Conservation (phyloP, 2,888 invertebrate species). For the Pycnomerus fuliginosus region DNA sequence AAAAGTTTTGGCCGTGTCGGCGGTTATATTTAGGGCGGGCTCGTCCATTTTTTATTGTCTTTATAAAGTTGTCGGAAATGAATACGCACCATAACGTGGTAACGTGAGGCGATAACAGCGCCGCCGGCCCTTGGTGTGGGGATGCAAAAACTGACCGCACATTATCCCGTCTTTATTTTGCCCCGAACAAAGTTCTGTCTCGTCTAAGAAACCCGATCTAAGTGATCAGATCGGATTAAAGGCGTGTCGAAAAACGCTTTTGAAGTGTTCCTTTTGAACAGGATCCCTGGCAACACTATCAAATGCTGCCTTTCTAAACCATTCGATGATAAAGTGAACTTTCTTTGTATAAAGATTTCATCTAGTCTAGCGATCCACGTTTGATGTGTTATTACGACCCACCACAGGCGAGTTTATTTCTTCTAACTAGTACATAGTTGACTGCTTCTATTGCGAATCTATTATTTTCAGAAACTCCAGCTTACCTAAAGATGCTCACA, state of each 20-base stretch:
- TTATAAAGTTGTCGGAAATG: slow-evolving; percentile 25
- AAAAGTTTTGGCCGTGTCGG: slow-evolving; percentile 24
- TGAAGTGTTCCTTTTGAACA: slow-evolving; percentile 37
- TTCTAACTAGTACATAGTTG: no score
- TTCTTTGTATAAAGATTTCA: slow-evolving; percentile 34
- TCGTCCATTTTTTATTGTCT: slow-evolving; percentile 24
- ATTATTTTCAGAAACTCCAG: no score
- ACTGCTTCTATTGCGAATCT: no score
- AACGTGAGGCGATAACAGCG: slow-evolving; percentile 25
- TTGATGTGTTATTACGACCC: no score
- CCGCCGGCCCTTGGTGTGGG: slow-evolving; percentile 10
- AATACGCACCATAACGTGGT: slow-evolving; percentile 22
- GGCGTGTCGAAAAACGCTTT: slow-evolving; percentile 37
- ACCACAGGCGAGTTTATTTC: no score
- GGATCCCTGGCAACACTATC: slow-evolving; percentile 33
- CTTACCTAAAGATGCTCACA: no score
- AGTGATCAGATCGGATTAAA: slow-evolving; percentile 40
- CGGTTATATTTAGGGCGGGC: slow-evolving; percentile 23
- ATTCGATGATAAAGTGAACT: slow-evolving; percentile 34
- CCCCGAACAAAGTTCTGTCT: slow-evolving; percentile 29
- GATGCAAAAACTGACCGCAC: slow-evolving; percentile 29
- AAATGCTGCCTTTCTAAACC: slow-evolving; percentile 36
- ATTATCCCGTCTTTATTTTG: slow-evolving; percentile 31
- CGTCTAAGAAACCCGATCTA: slow-evolving; percentile 34
- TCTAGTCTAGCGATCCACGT: slow-evolving; percentile 28